Evolutionary conservation across 2,888 invertebrate species (phyloP), one percentile per base, ranked within the genome.

Genomic region (Scaptomyza polygonia): DNA sequence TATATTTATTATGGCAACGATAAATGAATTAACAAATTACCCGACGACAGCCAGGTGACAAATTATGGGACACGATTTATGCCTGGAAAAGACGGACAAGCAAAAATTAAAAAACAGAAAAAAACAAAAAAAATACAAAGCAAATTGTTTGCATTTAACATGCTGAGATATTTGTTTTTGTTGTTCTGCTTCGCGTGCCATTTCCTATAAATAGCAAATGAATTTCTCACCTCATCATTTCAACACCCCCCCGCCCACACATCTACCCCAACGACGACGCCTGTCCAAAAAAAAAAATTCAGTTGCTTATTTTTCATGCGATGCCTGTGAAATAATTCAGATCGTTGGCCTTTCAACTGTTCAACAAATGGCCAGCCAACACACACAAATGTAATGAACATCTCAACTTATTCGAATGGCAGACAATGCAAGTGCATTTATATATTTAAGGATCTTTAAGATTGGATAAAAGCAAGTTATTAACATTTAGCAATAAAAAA

Each of bases 21-120:
- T 43, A 29, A 9, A 59, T 44, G 45, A 70, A 74, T 87, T 72
- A 81, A 68, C 69, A 85, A 81, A 82, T 85, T 80, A 78, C 29
- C 57, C 55, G 65, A 34, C 47, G 68, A 86, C 81, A 66, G 71
- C 55, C 82, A 70, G 79, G 75, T 87, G 81, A 82, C 72, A 87
- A 68, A 65, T 51, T 48, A 43, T 39, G 58, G 32, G 62, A 63
- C 69, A 72, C n/a, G 73, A 72, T 79, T 78, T 67, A 84, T 80
- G 52, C 40, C 16, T n/a, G 18, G 7, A 4, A 11, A 36, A 7
- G 40, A 36, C 53, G 58, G 11, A 58, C 49, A 53, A 48, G 34
- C 44, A 48, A 44, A 62, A 48, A 36, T 29, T 25, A 29, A 67
- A 21, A 8, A 42, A n/a, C 11, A 2, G 2, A n/a, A 34, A 2